phyloP scores from a whole-genome alignment of 2,888 invertebrate species.

The Drosophila kambysellisi region DNA sequence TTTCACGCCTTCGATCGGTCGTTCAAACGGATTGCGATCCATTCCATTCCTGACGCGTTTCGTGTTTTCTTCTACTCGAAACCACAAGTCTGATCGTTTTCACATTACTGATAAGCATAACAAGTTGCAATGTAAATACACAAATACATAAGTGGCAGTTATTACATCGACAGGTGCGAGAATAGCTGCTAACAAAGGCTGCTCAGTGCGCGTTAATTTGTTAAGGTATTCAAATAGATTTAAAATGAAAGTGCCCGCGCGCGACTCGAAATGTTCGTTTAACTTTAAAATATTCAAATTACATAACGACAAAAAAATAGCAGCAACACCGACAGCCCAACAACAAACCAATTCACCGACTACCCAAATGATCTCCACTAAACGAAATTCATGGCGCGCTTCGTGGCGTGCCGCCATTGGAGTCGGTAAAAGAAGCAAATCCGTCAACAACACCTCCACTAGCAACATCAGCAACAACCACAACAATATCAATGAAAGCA shows the following conservation, averaged over 20 bases:
- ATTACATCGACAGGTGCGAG: slow-evolving; percentile 16
- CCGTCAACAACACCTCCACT: slow-evolving; percentile 12
- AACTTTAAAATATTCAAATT: slow-evolving; percentile 83
- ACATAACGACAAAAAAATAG: slow-evolving; percentile 77
- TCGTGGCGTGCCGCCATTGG: slow-evolving; percentile 75
- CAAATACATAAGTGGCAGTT: slow-evolving; percentile 3
- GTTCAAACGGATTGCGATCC: slow-evolving; percentile 71
- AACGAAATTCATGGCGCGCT: slow-evolving; percentile 79
- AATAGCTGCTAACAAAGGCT: slow-evolving; percentile 30
- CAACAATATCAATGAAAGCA: slow-evolving; percentile 17
- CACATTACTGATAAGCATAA: slow-evolving; percentile 33
- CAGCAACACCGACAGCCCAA: slow-evolving; percentile 31
- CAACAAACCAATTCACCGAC: slow-evolving; percentile 42
- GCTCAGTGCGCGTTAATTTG: slow-evolving; percentile 24
- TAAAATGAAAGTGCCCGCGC: slow-evolving; percentile 80
- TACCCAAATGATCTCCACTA: slow-evolving; percentile 65
- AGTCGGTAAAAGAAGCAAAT: slow-evolving; percentile 48
- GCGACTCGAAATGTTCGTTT: slow-evolving; percentile 79
- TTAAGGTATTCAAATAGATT: slow-evolving; percentile 28
- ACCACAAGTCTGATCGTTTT: slow-evolving; percentile 37
- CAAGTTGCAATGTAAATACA: slow-evolving; percentile 44
- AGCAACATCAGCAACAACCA: slow-evolving; percentile 18
- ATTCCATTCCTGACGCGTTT: slow-evolving; percentile 25
- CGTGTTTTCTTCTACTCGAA: slow-evolving; percentile 37
- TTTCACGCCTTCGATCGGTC: slow-evolving; percentile 67